Evolutionary conservation across 2,113 vertebrate genomes (phyloP).

Genomic region (Myxocyprinus asiaticus): DNA sequence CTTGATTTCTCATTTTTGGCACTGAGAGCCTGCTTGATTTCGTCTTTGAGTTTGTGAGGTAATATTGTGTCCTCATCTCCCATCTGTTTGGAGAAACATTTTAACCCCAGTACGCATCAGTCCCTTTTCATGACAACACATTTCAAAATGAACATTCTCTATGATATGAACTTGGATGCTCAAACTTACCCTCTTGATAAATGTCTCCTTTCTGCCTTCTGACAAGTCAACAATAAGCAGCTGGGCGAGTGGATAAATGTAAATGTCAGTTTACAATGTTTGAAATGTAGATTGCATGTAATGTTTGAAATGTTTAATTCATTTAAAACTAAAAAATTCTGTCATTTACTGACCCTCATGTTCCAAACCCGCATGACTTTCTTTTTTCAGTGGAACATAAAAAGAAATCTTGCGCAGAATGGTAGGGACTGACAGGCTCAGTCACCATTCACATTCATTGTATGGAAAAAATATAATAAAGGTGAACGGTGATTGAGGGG

Average conservation of each 20-base stretch:
- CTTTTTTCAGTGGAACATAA: no score
- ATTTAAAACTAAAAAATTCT: no score
- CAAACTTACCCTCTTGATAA: conserved; percentile 79
- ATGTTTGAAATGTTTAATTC: no score
- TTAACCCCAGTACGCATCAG: background rate
- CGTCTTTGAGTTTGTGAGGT: conserved; percentile 82
- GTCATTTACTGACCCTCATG: no score
- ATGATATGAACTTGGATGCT: background rate
- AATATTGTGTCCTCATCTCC: conserved; percentile 86
- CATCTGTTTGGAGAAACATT: conserved; percentile 66
- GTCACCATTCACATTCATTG: no score
- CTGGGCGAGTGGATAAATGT: conserved; percentile 60
- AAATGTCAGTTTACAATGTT: background rate
- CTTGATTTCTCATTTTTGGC: conserved; percentile 58
- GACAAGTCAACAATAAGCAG: conserved; percentile 87
- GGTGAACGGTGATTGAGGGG: no score
- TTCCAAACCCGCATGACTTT: no score
- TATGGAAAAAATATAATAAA: no score
- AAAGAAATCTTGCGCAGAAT: no score
- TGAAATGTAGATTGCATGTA: background rate
- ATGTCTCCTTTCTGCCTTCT: conserved; percentile 70
- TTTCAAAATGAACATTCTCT: background rate
- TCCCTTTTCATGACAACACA: background rate
- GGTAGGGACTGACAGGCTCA: no score
- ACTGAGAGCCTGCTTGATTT: conserved; percentile 75